phyloP scores from a whole-genome alignment of 2,113 vertebrate genomes.

The Chroicocephalus ridibundus region DNA sequence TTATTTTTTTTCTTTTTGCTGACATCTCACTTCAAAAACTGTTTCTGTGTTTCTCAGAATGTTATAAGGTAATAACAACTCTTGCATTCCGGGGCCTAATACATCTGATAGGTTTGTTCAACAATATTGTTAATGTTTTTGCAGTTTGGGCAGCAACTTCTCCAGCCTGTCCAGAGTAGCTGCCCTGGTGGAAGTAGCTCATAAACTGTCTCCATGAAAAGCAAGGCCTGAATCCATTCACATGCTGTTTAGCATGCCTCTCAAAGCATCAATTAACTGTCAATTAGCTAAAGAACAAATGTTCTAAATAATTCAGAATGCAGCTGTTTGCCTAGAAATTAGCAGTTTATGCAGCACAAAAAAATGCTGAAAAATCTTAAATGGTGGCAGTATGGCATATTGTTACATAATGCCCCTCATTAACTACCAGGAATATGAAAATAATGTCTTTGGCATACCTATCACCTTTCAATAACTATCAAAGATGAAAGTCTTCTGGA shows the following conservation, averaged over 20 bases:
- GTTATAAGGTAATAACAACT: neutral
- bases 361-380: neutral
- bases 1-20: neutral
- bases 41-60: neutral
- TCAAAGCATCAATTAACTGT: constrained; percentile 37
- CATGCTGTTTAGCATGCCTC: neutral
- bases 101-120: neutral
- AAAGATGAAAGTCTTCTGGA: neutral
- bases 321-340: constrained; percentile 36
- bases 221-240: neutral
- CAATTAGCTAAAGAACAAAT: constrained; percentile 35
- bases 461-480: neutral
- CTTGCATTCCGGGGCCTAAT: neutral
- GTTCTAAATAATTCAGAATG: constrained; percentile 45
- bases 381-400: neutral
- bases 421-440: neutral
- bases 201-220: neutral
- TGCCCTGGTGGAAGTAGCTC: neutral
- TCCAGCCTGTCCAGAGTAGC: neutral
- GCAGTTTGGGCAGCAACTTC: neutral
- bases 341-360: neutral
- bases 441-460: neutral
- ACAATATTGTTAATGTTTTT: neutral
- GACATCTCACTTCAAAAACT: neutral
- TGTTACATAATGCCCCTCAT: neutral